Evolutionary conservation across 2,113 vertebrate genomes (phyloP).

Genomic region (Mesembrinibis cayennensis): DNA sequence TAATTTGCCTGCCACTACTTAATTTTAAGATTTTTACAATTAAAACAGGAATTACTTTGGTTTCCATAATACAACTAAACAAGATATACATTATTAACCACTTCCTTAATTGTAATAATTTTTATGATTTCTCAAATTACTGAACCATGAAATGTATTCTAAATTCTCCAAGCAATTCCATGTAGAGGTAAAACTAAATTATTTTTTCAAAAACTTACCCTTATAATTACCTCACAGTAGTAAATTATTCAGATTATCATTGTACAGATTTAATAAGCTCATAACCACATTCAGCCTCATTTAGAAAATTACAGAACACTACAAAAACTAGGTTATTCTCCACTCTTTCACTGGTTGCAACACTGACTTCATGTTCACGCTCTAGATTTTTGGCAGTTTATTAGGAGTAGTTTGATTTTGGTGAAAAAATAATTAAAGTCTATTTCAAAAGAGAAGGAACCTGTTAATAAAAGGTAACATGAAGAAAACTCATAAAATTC

Average conservation of each 20-base stretch:
- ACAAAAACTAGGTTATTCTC: neutral
- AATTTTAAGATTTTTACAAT: neutral
- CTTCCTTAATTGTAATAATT: conserved; percentile 31
- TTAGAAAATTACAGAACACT: neutral
- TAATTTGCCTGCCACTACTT: neutral
- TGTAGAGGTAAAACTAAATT: neutral
- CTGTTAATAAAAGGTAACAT: neutral
- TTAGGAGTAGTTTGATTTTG: neutral
- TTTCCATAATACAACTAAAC: neutral
- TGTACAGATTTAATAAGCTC: conserved; percentile 36
- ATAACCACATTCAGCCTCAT: neutral
- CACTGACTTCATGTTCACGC: neutral
- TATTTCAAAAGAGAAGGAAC: neutral
- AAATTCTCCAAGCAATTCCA: neutral
- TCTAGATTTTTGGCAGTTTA: neutral
- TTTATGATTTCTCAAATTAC: neutral
- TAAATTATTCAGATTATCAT: conserved; percentile 33
- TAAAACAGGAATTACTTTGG: conserved; percentile 7
- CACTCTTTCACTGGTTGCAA: neutral
- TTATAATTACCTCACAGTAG: neutral
- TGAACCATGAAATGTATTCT: conserved; percentile 24
- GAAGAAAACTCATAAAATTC: neutral
- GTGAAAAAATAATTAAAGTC: neutral
- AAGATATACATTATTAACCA: conserved; percentile 32
- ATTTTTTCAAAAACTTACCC: neutral